Percentiles rank a stretch among this genome's conserved stretches.
phyloP scores from a whole-genome alignment of 2,113 vertebrate genomes.

The Rhipidura dahli region DNA sequence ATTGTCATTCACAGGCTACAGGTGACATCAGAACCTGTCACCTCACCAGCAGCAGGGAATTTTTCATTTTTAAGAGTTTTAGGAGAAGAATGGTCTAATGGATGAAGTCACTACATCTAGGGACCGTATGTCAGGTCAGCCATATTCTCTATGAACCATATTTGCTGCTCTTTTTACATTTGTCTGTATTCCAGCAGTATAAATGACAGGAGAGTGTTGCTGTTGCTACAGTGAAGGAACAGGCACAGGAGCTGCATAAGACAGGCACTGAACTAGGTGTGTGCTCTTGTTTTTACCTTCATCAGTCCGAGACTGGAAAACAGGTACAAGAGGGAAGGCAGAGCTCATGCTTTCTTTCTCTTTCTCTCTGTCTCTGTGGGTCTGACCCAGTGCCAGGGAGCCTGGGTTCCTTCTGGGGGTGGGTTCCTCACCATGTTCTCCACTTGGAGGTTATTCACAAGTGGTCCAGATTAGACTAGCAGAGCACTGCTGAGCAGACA shows the following conservation, averaged over 20 bases:
- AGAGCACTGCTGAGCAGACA: not conserved
- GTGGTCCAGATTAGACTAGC: not conserved
- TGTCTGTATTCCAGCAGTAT: not conserved
- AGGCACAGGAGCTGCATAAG: not conserved
- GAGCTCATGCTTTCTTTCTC: not conserved
- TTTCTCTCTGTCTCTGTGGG: not conserved
- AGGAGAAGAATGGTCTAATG: not conserved
- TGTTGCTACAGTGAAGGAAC: not conserved
- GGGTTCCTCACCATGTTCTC: not conserved
- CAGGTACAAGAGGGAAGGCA: not conserved
- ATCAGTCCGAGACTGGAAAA: not conserved
- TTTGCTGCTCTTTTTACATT: not conserved
- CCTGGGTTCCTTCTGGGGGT: not conserved
- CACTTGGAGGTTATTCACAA: not conserved
- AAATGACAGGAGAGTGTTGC: not conserved
- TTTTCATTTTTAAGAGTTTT: not conserved
- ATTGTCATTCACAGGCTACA: not conserved
- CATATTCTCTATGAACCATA: fast-evolving
- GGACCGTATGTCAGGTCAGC: not conserved
- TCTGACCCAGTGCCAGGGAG: not conserved
- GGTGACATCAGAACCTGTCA: not conserved
- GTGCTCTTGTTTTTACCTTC: not conserved
- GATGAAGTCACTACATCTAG: not conserved
- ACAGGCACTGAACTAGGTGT: not conserved
- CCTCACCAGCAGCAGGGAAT: not conserved